These are phyloP conservation scores for Ctenomys sociabilis DNA, from an alignment of 2,113 vertebrate genomes.

Conservation along the genomic window DNA sequence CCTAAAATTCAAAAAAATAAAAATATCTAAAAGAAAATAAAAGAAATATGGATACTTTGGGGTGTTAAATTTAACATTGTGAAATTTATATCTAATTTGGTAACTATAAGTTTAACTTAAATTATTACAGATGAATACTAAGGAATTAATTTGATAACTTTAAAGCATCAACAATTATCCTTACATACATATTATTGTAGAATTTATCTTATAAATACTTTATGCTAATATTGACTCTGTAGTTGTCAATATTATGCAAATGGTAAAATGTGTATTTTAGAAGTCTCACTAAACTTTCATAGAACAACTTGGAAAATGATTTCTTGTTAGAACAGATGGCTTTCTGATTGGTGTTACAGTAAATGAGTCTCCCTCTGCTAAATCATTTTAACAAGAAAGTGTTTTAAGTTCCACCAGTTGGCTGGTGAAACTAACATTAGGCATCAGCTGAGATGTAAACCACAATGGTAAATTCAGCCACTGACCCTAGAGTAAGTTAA, in stretches of 20 bases:
- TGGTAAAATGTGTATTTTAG: background rate
- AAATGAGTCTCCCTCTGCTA: slow-evolving; percentile 77
- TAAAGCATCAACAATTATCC: background rate
- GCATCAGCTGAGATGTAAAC: slow-evolving; percentile 75
- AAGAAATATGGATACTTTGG: background rate
- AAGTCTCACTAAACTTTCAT: slow-evolving; percentile 66
- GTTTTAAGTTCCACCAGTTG: slow-evolving; percentile 79
- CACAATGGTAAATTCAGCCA: slow-evolving; percentile 67
- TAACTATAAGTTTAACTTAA: slow-evolving; percentile 1
- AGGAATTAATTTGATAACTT: slow-evolving; percentile 8
- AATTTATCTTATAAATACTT: slow-evolving; percentile 30
- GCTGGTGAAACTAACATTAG: slow-evolving; percentile 80
- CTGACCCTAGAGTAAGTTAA: slow-evolving; percentile 63
- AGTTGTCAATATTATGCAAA: slow-evolving; percentile 77
- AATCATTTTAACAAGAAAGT: slow-evolving; percentile 79
- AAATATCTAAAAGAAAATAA: background rate
- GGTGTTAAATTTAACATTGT: background rate
- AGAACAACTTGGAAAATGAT: slow-evolving; percentile 71
- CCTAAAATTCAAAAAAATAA: too few species aligned
- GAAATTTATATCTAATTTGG: background rate
- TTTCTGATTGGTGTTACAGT: slow-evolving; percentile 81
- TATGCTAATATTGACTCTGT: background rate
- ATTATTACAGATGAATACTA: background rate
- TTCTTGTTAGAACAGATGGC: slow-evolving; percentile 78
- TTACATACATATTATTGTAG: background rate